phyloP scores from a whole-genome alignment of 2,113 vertebrate genomes.

The Lamprologus tigripictilis region DNA sequence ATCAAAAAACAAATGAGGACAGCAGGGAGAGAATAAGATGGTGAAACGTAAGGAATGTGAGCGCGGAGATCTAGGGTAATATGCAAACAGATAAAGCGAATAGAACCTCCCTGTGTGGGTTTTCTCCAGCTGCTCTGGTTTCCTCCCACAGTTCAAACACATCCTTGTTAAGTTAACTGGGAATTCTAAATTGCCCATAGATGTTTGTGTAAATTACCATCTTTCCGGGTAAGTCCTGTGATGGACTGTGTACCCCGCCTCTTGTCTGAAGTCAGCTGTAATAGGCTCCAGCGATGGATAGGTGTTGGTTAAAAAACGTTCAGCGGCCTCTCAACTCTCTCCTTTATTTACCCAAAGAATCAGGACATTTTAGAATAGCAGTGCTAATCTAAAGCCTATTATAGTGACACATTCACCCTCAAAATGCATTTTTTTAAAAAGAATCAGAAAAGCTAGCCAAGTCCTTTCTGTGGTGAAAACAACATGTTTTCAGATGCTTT shows the following conservation, averaged over 20 bases:
- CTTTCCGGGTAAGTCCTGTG: background rate
- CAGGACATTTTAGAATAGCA: background rate
- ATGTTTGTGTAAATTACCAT: background rate
- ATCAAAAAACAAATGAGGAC: background rate
- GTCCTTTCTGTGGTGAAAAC: background rate
- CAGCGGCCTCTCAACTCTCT: background rate
- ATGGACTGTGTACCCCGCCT: background rate
- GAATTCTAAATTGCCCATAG: background rate
- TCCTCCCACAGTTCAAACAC: background rate
- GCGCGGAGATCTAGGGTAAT: background rate
- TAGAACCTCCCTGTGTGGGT: background rate
- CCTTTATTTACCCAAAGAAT: background rate
- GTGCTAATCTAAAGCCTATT: background rate
- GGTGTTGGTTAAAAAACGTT: background rate
- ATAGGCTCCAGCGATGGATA: background rate
- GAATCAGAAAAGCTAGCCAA: background rate
- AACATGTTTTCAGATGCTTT: background rate
- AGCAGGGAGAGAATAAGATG: background rate
- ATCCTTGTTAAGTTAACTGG: background rate
- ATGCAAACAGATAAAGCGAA: background rate
- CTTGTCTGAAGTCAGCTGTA: background rate
- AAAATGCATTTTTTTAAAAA: background rate
- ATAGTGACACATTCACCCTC: background rate
- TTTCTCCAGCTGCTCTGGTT: background rate
- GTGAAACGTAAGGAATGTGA: background rate